These are phyloP conservation scores for Todus mexicanus DNA, from an alignment of 2,797 vertebrate species.

Conservation along the genomic window DNA sequence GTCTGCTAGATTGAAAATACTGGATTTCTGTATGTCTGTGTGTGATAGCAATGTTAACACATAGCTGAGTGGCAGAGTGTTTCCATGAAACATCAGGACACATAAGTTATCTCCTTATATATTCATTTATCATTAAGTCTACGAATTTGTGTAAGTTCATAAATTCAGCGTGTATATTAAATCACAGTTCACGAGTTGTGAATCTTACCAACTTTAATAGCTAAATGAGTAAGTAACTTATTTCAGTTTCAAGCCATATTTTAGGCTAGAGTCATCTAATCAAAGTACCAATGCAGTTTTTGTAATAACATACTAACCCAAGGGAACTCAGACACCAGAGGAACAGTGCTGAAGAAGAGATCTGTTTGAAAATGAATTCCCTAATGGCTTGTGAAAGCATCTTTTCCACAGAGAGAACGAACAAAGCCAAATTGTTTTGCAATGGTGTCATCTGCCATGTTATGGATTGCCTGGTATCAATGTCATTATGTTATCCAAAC, in stretches of 20 bases:
- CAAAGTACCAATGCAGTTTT: neutral
- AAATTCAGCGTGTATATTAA: conserved; percentile 11
- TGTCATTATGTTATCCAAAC: neutral
- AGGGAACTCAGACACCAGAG: neutral
- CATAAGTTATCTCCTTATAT: neutral
- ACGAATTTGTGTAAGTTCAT: neutral
- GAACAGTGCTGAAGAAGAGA: neutral
- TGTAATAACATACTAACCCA: neutral
- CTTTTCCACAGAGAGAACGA: neutral
- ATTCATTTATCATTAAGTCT: neutral
- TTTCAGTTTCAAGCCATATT: conserved; percentile 7
- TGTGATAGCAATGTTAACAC: neutral
- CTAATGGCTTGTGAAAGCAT: neutral
- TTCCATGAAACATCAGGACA: neutral
- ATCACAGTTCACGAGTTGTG: neutral
- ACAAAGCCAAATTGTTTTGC: neutral
- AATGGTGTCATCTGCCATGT: neutral
- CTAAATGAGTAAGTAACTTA: neutral
- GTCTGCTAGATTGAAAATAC: neutral
- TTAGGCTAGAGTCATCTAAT: neutral
- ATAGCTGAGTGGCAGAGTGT: neutral
- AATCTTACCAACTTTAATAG: conserved; percentile 26
- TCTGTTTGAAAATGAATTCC: neutral
- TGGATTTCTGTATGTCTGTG: neutral
- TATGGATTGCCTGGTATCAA: neutral